A percentile compares a stretch with the other conserved stretches of the same genome.
Conservation (phyloP, 1,140 invertebrate genomes). For the Wiebesia pumilae region DNA sequence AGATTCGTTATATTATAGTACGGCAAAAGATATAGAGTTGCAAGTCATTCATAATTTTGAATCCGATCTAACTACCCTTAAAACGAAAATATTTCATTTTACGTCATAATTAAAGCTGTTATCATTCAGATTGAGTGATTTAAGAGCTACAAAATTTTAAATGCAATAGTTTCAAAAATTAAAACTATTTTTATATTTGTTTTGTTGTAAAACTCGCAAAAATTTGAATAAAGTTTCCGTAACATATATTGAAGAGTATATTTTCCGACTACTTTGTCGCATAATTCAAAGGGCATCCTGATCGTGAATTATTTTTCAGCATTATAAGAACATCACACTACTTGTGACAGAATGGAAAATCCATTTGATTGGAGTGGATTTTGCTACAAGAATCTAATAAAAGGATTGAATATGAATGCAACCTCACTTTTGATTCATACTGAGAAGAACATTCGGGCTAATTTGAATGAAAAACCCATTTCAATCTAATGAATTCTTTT, state of each 20-base stretch:
- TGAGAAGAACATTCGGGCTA: slow-evolving; percentile 6
- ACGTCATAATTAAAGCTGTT: no score
- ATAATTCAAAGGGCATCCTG: not conserved
- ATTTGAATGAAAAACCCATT: slow-evolving; percentile 50
- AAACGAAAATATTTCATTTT: no score
- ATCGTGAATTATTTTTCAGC: not conserved
- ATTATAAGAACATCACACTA: slow-evolving; percentile 22
- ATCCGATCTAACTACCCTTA: no score
- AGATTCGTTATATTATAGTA: no score
- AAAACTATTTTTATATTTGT: no score
- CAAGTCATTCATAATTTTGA: no score
- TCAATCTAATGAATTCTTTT: slow-evolving; percentile 35
- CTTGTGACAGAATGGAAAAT: slow-evolving; percentile 20
- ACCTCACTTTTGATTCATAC: slow-evolving; percentile 40
- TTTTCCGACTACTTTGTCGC: not conserved
- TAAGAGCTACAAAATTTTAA: no score
- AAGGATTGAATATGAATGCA: slow-evolving; percentile 44
- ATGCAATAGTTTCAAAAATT: no score
- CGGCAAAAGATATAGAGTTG: no score
- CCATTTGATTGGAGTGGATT: slow-evolving; percentile 41
- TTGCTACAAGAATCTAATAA: slow-evolving; percentile 34
- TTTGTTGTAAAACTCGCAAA: no score
- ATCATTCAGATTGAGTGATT: no score
- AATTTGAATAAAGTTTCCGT: no score
- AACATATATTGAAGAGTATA: not conserved